Evolutionary conservation across 2,888 invertebrate genomes (phyloP).

Genomic region (Xestobium rufovillosum): DNA sequence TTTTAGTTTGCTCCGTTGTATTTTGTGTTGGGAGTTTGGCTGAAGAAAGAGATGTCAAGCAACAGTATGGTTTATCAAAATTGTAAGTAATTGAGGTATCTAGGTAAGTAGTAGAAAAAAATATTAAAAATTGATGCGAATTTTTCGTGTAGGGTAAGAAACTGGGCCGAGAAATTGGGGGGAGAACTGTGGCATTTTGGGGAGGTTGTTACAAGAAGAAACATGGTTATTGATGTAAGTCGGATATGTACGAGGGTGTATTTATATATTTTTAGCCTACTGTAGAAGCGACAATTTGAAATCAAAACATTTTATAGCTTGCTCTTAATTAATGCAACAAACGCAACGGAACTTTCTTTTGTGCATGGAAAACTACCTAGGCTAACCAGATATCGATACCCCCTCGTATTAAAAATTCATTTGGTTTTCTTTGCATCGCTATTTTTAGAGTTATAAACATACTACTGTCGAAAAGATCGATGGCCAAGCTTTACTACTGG

Average conservation of each 20-base stretch:
- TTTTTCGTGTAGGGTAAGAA: constrained; percentile 57
- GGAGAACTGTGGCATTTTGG: constrained; percentile 74
- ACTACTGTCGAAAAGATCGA: constrained; percentile 66
- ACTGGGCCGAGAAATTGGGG: constrained; percentile 76
- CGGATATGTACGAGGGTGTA: no score
- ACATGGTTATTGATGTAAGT: constrained; percentile 69
- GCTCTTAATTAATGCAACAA: no score
- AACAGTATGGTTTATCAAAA: no score
- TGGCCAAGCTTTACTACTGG: constrained; percentile 69
- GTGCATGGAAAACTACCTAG: no score
- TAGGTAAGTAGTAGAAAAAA: no score
- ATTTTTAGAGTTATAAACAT: constrained; percentile 66
- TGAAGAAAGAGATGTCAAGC: constrained; percentile 1
- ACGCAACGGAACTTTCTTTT: no score
- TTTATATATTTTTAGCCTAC: no score
- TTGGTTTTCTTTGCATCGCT: background rate
- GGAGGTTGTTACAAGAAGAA: constrained; percentile 70
- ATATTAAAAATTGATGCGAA: background rate
- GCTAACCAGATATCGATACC: no score
- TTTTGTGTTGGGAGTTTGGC: no score
- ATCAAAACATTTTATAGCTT: no score
- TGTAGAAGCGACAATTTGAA: background rate
- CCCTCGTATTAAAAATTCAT: background rate
- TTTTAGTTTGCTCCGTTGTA: no score
- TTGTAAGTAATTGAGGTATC: no score